Base-by-base conservation (phyloP, 2,888 invertebrate genomes). In the Acrobeloides nanus region DNA sequence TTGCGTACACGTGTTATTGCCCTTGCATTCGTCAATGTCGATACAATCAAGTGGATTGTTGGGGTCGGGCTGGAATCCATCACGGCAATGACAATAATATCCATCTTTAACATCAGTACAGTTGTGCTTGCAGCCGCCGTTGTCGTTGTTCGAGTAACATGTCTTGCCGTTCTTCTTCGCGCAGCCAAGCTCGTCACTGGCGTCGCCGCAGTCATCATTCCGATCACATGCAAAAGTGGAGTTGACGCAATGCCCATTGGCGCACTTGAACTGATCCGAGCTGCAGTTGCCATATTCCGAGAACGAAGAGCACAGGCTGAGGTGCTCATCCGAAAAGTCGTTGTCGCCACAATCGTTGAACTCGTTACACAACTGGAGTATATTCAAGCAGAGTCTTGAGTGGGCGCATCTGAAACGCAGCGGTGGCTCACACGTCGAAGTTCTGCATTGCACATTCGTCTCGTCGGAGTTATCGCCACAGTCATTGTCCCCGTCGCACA, bases 381-480 rank as follows among this genome's bases (percentile, higher is more conserved):
- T 69, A 52, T 73, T 73, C 45, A 72, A 57, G 39, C 72, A 72
- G 25, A 70, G 65, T 7, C 63, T 51, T 8, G 70, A 62, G 45
- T 69, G 68, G 17, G 69, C 65, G 41, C 72, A 72, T 15, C 70
- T 56, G 68, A 73, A 72, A 17, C 72, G 68, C 12, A 72, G 60
- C 23, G 62, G 53, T 25, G 56, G 53, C 35, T 60, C 59, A 29
- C 62, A 53, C 12, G 21, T 27, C 8, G 61, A 61, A 33, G 34
- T 48, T 34, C 59, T 53, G 48, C 59, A 59, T 41, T 70, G 65
- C 1, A 89, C 88, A 0, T 85, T 80, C 0, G 90, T 88, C 72
- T 97, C 95, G 70, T 97, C 95, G 8, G 87, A 87, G 17, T 89
- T 89, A 73, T 92, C 90, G n/a, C n/a, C n/a, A 89, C 92, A 92